Evolutionary conservation across 2,797 vertebrate species (phyloP), one percentile per base, ranked within the genome.

Genomic region (Austrolebias charrua): DNA sequence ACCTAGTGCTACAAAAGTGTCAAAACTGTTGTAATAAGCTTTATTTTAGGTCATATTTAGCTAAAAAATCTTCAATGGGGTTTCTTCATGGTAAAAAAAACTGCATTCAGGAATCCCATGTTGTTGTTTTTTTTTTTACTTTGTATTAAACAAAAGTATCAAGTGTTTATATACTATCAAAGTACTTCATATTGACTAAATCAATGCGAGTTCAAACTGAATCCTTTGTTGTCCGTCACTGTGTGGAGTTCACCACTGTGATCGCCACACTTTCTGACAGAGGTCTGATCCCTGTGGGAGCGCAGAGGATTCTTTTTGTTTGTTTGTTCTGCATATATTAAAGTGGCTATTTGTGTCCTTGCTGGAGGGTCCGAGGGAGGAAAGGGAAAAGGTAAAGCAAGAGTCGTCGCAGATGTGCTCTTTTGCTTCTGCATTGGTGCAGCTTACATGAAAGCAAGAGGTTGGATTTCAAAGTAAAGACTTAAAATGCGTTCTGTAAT

Each of bases 291-390:
- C 84, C 79, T 46, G 62, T 76, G 73, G 80, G 78, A 75, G 64
- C 52, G 63, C 71, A 60, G 60, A 71, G 63, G 65, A 73, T 76
- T 66, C 81, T 79, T 76, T 69, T 40, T 73, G 60, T 81, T 76
- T 78, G 63, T 79, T 79, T 79, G 76, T 66, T 71, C 66, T 75
- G 75, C 77, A 80, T 84, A 80, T 75, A 85, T 88, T 80, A 75
- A 81, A 74, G 62, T 29, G 63, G 19, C 58, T 83, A 71, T 87
- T 81, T 82, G 61, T 77, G 83, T 80, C 71, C 69, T 80, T 83
- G 80, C 84, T 74, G 60, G 65, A 70, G 70, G 85, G 71, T 79
- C 75, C 19, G 4, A 56, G 38, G 69, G 64, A 67, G 52, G 76
- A 18, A 16, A 75, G 53, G 31, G 50, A 52, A 75, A 6, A 69